Percentiles rank a stretch among this genome's conserved stretches.
phyloP scores from a whole-genome alignment of 2,113 vertebrate species.

The Drymodes brunneopygia region DNA sequence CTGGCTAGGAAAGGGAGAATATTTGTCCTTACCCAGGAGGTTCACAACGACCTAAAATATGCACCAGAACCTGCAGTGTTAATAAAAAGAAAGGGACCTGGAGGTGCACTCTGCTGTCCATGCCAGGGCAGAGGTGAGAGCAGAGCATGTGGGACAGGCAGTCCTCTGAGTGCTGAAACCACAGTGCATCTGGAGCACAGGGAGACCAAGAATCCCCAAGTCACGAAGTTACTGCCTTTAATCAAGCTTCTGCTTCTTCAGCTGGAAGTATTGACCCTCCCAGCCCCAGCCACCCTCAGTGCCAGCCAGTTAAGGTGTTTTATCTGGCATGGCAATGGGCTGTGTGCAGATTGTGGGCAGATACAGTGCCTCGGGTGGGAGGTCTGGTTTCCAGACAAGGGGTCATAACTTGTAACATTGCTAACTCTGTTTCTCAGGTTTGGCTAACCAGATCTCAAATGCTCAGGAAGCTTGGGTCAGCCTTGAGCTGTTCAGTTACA shows the following conservation, averaged over 20 bases:
- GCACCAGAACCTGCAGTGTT: background rate
- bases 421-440: background rate
- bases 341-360: background rate
- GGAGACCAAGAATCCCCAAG: background rate
- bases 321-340: background rate
- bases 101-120: background rate
- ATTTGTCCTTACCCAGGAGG: background rate
- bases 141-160: accelerated
- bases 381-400: background rate
- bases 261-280: background rate
- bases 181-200: background rate
- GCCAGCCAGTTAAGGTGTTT: background rate
- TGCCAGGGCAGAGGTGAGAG: background rate
- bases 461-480: background rate
- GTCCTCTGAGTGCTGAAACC: background rate
- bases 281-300: background rate
- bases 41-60: background rate
- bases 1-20: background rate
- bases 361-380: background rate
- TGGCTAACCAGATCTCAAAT: background rate
- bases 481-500: background rate
- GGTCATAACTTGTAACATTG: background rate
- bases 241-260: background rate
- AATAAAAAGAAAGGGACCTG: background rate
- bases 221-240: background rate